These are phyloP conservation scores for Anguilla pacifica DNA, from an alignment of 2,797 vertebrate species.

Conservation along the genomic window DNA sequence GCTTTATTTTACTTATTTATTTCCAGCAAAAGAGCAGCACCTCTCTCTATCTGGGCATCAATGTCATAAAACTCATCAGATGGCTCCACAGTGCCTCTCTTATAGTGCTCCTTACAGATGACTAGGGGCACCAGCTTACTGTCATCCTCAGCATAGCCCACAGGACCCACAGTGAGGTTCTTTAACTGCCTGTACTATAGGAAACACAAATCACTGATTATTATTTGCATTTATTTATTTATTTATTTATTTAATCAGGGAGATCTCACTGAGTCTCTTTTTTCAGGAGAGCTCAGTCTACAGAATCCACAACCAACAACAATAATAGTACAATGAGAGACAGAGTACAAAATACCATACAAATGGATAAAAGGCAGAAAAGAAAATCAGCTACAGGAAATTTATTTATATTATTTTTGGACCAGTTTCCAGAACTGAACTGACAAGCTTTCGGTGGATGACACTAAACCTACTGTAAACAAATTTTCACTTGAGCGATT, in stretches of 20 bases:
- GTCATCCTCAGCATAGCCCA: slow-evolving; percentile 78
- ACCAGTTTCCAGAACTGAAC: background rate
- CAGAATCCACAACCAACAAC: too few relatives aligned
- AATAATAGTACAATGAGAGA: too few relatives aligned
- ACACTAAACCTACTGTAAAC: background rate
- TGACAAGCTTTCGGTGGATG: background rate
- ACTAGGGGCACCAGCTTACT: slow-evolving; percentile 72
- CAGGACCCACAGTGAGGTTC: slow-evolving; percentile 80
- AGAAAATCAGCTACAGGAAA: too few relatives aligned
- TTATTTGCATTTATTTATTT: background rate
- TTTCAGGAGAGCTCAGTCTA: too few relatives aligned
- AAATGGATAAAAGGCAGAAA: too few relatives aligned
- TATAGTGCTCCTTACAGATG: slow-evolving; percentile 87
- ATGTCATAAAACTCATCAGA: slow-evolving; percentile 77
- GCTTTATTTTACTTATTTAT: background rate
- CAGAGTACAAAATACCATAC: too few relatives aligned
- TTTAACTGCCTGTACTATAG: slow-evolving; percentile 75
- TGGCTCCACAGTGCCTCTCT: slow-evolving; percentile 66
- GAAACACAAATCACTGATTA: slow-evolving; percentile 21
- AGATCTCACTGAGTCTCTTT: too few relatives aligned
- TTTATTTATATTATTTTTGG: background rate
- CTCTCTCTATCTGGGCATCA: slow-evolving; percentile 81
- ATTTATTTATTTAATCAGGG: background rate
- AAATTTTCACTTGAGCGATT: too few relatives aligned
- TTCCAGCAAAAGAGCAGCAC: slow-evolving; percentile 59